Evolutionary conservation across 1,140 invertebrate species (phyloP).

Genomic region (Pseudomyrmex dendroicus): DNA sequence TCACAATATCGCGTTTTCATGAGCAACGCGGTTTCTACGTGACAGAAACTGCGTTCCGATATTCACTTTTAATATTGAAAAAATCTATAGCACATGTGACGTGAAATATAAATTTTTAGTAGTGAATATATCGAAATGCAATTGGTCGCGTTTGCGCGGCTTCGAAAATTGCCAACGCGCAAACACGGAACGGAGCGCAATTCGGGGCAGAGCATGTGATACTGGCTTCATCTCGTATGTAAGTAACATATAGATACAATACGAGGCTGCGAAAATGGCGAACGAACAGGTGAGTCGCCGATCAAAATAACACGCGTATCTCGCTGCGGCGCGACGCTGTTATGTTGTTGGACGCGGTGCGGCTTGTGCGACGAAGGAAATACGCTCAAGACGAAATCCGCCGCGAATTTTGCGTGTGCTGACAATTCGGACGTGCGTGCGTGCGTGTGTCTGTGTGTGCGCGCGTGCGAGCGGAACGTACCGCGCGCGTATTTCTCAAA

Average conservation of each 20-base stretch:
- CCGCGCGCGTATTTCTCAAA: constrained; percentile 4
- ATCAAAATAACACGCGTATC: constrained; percentile 75
- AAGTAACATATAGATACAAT: background rate
- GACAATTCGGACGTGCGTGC: constrained; percentile 15
- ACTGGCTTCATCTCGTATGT: constrained; percentile 75
- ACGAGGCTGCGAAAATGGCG: constrained; percentile 85
- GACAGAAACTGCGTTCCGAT: too few relatives aligned
- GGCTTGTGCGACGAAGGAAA: constrained; percentile 22
- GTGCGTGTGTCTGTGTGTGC: constrained; percentile 1
- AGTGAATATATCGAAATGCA: too few relatives aligned
- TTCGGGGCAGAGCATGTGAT: constrained; percentile 64
- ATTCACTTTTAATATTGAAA: too few relatives aligned
- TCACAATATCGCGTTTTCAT: too few relatives aligned
- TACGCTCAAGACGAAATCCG: constrained; percentile 40
- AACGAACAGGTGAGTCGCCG: constrained; percentile 87
- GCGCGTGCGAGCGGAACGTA: constrained; percentile 47
- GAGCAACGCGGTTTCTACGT: too few relatives aligned
- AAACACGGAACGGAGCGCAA: too few relatives aligned
- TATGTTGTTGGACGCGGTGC: constrained; percentile 42
- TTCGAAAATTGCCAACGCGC: too few relatives aligned
- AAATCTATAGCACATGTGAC: too few relatives aligned
- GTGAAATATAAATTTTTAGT: too few relatives aligned
- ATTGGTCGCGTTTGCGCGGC: too few relatives aligned
- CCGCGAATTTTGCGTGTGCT: constrained; percentile 45
- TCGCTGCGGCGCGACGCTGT: constrained; percentile 48